Base-by-base conservation (phyloP, 2,888 invertebrate genomes). In the Himalopsyche japonica region DNA sequence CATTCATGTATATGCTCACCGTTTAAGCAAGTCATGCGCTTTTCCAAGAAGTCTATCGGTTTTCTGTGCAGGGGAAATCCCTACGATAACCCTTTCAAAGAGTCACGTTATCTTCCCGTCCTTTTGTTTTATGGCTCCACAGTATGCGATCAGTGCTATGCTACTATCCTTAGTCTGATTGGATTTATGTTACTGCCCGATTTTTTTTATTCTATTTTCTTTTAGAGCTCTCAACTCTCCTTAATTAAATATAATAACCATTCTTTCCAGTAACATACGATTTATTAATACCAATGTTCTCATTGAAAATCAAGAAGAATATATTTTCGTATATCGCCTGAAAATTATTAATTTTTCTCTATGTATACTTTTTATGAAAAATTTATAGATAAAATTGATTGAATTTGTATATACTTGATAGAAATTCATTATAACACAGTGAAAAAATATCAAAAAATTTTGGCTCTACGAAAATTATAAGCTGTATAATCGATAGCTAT, bases 141-240 rank as follows among this genome's bases (percentile, higher is more conserved):
- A 83, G 83, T 83, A 85, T 82, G 83, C 83, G 85, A 85, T 80
- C 83, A 81, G 70, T 81, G 81, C 57, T 70, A 81, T 79, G 64
- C 48, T 77, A 57, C 78, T 70, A 78, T 84, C 81, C 81, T 85
- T 76, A 81, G 79, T 49, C 79, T 85, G 85, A 85, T 85, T 85
- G 85, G 85, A 85, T 85, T 85, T 82, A 85, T 85, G 85, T 85
- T 85, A 83, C 83, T 81, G 82, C 83, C 81, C 76, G 85, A 82
- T 82, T 80, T 70, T 64, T 70, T 70, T 30, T 30, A 30, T 70
- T 30, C 30, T 30, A 30, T 70, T 70, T 27, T 27, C 70, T 70
- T 70, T 27, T 27, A 30, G 24, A 30, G 30, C 27, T 70, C 70
- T 70, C 70, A 70, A 70, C 70, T 70, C 3, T 15, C 30, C 30